Conservation (phyloP, 2,888 invertebrate species). For the Mellilla xanthometata region DNA sequence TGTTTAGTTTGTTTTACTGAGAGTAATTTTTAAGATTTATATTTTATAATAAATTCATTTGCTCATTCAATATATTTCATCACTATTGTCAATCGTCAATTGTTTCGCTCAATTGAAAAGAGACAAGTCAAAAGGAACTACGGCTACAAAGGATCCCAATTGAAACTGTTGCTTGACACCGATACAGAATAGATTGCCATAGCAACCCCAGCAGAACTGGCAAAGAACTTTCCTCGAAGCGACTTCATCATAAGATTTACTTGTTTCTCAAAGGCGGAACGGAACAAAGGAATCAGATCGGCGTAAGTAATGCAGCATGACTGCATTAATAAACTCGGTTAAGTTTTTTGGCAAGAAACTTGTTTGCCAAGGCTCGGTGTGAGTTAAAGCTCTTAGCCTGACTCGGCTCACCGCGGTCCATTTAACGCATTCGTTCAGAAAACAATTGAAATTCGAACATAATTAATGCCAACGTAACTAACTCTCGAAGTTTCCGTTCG, state of each 20-base stretch:
- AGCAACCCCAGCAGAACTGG: conserved; percentile 17
- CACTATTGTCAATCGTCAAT: too few species aligned
- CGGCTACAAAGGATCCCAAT: conserved; percentile 6
- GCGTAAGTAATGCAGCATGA: conserved; percentile 60
- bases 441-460: conserved; percentile 29
- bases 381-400: conserved; percentile 41
- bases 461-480: conserved; percentile 17
- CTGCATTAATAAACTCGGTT: conserved; percentile 64
- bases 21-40: too few species aligned
- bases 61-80: too few species aligned
- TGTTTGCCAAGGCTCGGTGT: conserved; percentile 37
- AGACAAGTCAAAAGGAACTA: conserved; percentile 1
- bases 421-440: conserved; percentile 22
- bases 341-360: conserved; percentile 71
- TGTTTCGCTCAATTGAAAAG: conserved; percentile 1
- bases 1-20: too few species aligned
- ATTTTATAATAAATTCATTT: too few species aligned
- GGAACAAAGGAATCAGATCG: conserved; percentile 58
- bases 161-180: conserved; percentile 4
- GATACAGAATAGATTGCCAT: conserved; percentile 24
- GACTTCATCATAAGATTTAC: conserved; percentile 40
- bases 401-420: conserved; percentile 31
- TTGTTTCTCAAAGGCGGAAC: conserved; percentile 34
- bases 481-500: neutral
- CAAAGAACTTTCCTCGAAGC: conserved; percentile 19